Evolutionary conservation across 1,140 invertebrate genomes (phyloP).

Genomic region (Tetramorium parvispinum): DNA sequence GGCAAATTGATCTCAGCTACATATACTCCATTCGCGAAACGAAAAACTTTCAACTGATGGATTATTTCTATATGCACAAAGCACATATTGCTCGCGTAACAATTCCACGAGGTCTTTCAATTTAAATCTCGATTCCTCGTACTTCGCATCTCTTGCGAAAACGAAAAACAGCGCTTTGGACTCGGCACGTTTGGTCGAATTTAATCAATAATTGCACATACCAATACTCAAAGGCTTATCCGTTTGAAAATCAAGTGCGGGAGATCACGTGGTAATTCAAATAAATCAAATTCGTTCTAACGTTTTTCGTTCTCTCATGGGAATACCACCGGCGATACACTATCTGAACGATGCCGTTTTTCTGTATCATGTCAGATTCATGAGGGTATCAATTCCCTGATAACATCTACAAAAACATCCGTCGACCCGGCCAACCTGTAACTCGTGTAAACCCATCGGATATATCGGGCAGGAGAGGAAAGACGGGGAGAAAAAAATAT

Average conservation of each 20-base stretch:
- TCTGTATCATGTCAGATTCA: conserved; percentile 47
- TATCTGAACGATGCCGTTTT: conserved; percentile 22
- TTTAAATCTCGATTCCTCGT: not conserved
- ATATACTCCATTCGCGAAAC: not conserved
- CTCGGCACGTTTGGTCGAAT: not conserved
- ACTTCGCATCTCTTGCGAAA: not conserved
- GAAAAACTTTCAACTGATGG: not conserved
- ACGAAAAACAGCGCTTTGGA: not conserved
- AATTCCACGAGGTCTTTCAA: not conserved
- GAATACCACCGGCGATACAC: not conserved
- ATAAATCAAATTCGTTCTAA: conserved; percentile 28
- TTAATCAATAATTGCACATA: conserved; percentile 23
- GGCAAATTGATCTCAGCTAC: conserved; percentile 7
- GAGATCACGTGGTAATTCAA: not conserved
- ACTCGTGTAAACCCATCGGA: conserved; percentile 24
- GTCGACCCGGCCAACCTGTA: conserved; percentile 32
- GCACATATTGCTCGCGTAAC: not conserved
- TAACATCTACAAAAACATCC: conserved; percentile 53
- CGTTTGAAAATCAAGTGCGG: conserved; percentile 12
- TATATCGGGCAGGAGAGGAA: not conserved
- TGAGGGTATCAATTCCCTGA: conserved; percentile 47
- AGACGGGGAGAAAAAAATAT: not conserved
- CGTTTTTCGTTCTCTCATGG: conserved; percentile 10
- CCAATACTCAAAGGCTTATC: not conserved
- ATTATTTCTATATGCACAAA: conserved; percentile 13